These are phyloP conservation scores for Dipodomys stephensi DNA, from an alignment of 2,113 vertebrate genomes.

Conservation along the genomic window DNA sequence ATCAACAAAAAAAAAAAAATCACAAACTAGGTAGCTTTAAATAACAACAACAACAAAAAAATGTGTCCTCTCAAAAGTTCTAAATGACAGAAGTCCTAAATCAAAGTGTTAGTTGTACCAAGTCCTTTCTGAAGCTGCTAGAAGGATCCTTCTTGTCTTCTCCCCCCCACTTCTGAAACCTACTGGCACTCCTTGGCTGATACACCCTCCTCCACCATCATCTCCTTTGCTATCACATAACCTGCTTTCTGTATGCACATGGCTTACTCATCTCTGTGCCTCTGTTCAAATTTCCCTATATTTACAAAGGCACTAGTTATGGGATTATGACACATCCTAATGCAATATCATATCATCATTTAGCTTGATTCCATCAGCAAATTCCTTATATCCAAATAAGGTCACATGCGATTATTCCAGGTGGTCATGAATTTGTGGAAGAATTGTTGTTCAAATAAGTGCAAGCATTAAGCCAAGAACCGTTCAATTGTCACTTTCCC, in stretches of 20 bases:
- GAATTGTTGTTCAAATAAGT: not conserved
- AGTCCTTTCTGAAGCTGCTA: not conserved
- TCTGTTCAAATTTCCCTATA: not conserved
- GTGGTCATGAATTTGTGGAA: not conserved
- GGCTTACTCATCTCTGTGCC: not conserved
- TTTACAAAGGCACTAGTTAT: not conserved
- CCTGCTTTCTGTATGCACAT: not conserved
- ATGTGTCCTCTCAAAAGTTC: not conserved
- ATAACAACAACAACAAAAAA: not conserved
- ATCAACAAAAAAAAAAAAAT: not conserved
- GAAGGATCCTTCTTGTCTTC: not conserved
- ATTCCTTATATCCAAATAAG: constrained; percentile 23
- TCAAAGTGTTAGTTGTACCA: not conserved
- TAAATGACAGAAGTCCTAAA: not conserved
- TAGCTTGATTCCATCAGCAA: not conserved
- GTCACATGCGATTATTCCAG: not conserved
- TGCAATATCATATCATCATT: not conserved
- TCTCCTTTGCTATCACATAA: not conserved
- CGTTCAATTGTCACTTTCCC: not conserved
- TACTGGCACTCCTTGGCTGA: not conserved
- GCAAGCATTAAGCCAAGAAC: not conserved
- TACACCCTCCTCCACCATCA: not conserved
- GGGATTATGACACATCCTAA: not conserved
- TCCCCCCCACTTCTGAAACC: not conserved
- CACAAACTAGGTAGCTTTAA: not conserved